A percentile compares a stretch with the other conserved stretches of the same genome.
phyloP scores from a whole-genome alignment of 35 echinoderm and acorn worm genomes.

The Acanthaster planci region DNA sequence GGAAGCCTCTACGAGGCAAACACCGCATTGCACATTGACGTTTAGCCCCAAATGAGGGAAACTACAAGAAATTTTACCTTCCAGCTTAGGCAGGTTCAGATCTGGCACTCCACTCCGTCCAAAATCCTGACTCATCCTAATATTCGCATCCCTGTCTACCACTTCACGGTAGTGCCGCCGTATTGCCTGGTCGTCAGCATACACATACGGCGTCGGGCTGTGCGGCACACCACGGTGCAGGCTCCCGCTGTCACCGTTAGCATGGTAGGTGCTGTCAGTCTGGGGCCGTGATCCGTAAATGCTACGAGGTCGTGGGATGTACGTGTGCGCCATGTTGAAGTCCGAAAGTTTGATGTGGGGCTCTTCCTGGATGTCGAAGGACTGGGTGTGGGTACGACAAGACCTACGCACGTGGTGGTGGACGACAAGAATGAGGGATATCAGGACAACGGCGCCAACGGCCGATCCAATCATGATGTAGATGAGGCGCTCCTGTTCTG shows the following conservation, averaged over 20 bases:
- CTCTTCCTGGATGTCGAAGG: slow-evolving; percentile 64
- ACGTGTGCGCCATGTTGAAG: slow-evolving; percentile 96
- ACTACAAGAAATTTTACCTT: slow-evolving; percentile 46
- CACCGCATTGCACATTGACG: no score
- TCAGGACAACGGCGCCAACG: slow-evolving; percentile 50
- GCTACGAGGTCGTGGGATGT: slow-evolving; percentile 85
- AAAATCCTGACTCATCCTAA: slow-evolving; percentile 70
- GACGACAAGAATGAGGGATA: slow-evolving; percentile 54
- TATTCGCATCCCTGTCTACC: slow-evolving; percentile 36
- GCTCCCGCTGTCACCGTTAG: neutral
- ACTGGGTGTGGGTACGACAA: slow-evolving; percentile 46
- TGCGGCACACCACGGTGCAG: neutral
- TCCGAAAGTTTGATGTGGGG: slow-evolving; percentile 81
- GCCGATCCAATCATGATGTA: slow-evolving; percentile 78
- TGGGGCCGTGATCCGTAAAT: slow-evolving; percentile 64
- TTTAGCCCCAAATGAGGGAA: no score
- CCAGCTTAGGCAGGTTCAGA: slow-evolving; percentile 71
- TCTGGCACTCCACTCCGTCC: slow-evolving; percentile 75
- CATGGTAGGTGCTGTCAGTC: slow-evolving; percentile 45
- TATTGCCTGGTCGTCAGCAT: slow-evolving; percentile 63
- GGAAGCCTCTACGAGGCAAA: no score
- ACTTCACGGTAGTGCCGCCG: slow-evolving; percentile 66
- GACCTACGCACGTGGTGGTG: slow-evolving; percentile 53
- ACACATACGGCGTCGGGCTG: slow-evolving; percentile 39
- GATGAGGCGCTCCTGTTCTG: slow-evolving; percentile 67